A percentile compares a stretch with the other conserved stretches of the same genome.
phyloP scores from a whole-genome alignment of 2,888 invertebrate species.

The Macrosoma leucophasiata region DNA sequence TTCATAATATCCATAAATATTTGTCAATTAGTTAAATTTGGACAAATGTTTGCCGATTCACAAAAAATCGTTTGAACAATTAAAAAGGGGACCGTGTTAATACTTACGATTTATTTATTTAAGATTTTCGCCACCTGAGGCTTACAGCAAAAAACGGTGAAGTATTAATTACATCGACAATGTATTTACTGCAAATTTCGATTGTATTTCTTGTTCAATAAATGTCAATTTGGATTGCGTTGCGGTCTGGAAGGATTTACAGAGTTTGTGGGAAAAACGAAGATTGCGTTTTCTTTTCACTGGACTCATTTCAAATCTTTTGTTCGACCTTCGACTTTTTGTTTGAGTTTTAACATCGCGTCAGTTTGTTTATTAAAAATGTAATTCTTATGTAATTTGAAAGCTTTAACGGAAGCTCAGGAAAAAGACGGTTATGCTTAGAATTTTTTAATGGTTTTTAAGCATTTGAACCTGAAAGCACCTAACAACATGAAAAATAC shows the following conservation, averaged over 20 bases:
- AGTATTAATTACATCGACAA: conserved; percentile 37
- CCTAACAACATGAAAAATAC: no score
- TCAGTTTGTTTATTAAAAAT: no score
- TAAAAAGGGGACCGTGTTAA: conserved; percentile 56
- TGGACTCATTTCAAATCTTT: conserved; percentile 21
- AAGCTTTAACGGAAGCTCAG: no score
- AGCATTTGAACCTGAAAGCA: no score
- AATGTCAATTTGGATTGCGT: conserved; percentile 2
- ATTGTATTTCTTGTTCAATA: no score
- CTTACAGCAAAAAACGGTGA: conserved; percentile 47
- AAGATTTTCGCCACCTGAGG: conserved; percentile 65
- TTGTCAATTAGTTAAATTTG: no score
- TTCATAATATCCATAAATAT: no score
- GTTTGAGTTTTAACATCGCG: no score
- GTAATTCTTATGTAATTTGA: no score
- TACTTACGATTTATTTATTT: conserved; percentile 68
- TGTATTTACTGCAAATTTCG: no score
- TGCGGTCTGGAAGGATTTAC: conserved; percentile 1
- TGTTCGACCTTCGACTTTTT: conserved; percentile 19
- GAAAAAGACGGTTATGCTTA: no score
- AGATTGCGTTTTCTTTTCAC: conserved; percentile 19
- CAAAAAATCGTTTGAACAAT: conserved; percentile 41
- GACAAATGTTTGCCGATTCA: conserved; percentile 9
- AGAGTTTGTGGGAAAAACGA: conserved; percentile 22
- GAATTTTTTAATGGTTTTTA: no score